Evolutionary conservation across 2,888 invertebrate genomes (phyloP), one percentile per base, ranked within the genome.

Genomic region (Diaphora mendica): DNA sequence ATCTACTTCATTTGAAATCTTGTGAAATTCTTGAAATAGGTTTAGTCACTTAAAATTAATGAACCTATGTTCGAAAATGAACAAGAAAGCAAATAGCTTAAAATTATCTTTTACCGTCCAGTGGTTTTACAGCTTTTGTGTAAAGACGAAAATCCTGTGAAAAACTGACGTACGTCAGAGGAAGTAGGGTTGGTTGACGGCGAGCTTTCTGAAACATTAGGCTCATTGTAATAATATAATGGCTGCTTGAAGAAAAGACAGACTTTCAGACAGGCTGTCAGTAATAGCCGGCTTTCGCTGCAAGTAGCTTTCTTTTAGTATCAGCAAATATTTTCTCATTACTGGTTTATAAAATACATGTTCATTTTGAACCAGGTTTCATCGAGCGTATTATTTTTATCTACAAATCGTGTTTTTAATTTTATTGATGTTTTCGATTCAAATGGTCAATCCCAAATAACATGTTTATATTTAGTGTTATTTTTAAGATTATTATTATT

Each of bases 151-250:
- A 82, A 76, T 76, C 77, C 80, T 75, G 72, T 76, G 33, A 79
- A 85, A 83, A 77, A 76, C 78, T 81, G 77, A 83, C 72, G 72
- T 82, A 85, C 77, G 79, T 77, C 48, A 17, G 70, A 71, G 72
- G 68, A 26, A n/a, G 62, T 7, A 15, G 35, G 17, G 73, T 73
- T 70, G 64, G 55, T 74, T 74, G 78, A 73, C 76, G 55, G 75
- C 74, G 74, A 80, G 77, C 75, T 42, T 70, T 80, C 76, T 74
- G 78, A 76, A 82, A 85, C 77, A 77, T 84, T 75, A 77, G 74
- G 74, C 73, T 82, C 84, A 82, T 84, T 84, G 78, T 75, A 67
- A 79, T 75, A 84, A 80, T 80, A 85, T 80, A 84, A 82, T 75
- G 76, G 80, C 77, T 78, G 69, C 68, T 65, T 39, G 64, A 62